Conservation (phyloP, 1,140 invertebrate species). For the Drosophila asahinai region DNA sequence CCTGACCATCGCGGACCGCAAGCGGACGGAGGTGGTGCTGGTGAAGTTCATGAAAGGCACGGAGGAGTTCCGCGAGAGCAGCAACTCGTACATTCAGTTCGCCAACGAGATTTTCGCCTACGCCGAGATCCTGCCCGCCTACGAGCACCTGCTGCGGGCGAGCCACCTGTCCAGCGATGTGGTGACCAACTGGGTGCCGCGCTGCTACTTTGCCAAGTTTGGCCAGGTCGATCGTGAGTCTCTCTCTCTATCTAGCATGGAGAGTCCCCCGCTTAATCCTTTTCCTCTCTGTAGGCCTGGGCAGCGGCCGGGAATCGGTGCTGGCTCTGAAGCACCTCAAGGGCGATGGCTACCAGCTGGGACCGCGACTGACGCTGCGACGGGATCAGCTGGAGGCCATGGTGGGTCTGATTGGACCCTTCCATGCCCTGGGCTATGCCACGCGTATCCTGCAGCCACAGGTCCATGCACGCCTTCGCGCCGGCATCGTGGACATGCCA, state of each 20-base stretch:
- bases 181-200: conserved; percentile 63
- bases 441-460: conserved; percentile 57
- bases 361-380: conserved; percentile 63
- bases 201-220: conserved; percentile 61
- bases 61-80: conserved; percentile 62
- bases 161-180: conserved; percentile 50
- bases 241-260: neutral
- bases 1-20: conserved; percentile 34
- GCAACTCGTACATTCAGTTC: conserved; percentile 76
- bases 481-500: conserved; percentile 49
- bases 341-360: conserved; percentile 62
- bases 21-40: conserved; percentile 53
- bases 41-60: conserved; percentile 82
- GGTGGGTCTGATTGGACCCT: conserved; percentile 61
- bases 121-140: conserved; percentile 66
- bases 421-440: conserved; percentile 76
- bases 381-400: conserved; percentile 71
- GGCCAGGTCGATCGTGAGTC: conserved; percentile 62
- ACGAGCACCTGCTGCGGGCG: conserved; percentile 61
- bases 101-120: conserved; percentile 77
- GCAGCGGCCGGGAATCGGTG: conserved; percentile 57
- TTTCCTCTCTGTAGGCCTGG: conserved; percentile 30
- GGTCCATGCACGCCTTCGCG: conserved; percentile 51
- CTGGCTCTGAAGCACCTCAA: conserved; percentile 75
- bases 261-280: neutral